Base-by-base conservation (phyloP, 2,888 invertebrate species). In the Dichetophora obliterata region DNA sequence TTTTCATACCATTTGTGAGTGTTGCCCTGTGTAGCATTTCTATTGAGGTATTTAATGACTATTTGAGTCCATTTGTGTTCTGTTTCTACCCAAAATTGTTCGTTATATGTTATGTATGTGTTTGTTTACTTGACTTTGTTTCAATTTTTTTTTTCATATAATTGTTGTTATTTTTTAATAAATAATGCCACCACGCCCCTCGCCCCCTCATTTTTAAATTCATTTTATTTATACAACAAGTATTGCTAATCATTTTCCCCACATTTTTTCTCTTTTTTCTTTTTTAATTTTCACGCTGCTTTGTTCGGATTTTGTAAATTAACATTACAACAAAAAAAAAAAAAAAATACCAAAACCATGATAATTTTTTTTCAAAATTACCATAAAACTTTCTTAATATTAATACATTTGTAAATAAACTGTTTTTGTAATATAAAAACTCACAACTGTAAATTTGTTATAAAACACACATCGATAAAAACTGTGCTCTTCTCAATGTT, bases 241-340 rank as follows among this genome's bases (percentile, higher is more conserved):
- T 85, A 86, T 83, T 85, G 85, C 86, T 87, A 87, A 87, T 85
- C 83, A 84, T 84, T 82, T 84, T 83, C 84, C 84, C 84, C 82
- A 11, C 6, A 82, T 81, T 85, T 84, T 83, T 80, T 85, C 84
- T 83, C 73, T 78, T 80, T 79, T 75, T 82, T 83, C 71, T 71
- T 34, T 75, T 83, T 82, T 82, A 81, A 81, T 87, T 88, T 88
- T 88, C 89, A 89, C 88, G 89, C 89, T 89, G 89, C 89, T 89
- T 89, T 88, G 83, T 88, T 88, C 87, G 89, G 89, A 89, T 85
- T 86, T 86, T 86, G 85, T 86, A 86, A 74, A 83, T 82, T 81
- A 80, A 65, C 57, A 81, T 79, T 81, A 78, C 77, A 71, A 73
- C 77, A 80, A 76, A 71, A 73, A 79, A 80, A 77, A 73, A 75